Percentiles rank a stretch among this genome's conserved stretches.
Conservation (phyloP, 2,888 invertebrate genomes). For the Agrotis clavis region DNA sequence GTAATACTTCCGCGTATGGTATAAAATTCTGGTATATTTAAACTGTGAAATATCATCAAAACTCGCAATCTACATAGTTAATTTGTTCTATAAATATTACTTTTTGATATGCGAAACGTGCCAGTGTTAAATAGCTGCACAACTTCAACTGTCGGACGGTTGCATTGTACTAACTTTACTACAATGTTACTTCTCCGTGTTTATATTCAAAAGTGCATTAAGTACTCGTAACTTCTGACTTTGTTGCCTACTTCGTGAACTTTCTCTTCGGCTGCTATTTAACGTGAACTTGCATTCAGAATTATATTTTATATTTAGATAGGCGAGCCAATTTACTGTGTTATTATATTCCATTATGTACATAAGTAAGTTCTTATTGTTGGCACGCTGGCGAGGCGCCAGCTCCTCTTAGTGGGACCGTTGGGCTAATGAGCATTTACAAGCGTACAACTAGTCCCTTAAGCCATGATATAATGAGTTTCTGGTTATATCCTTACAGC, state of each 20-base stretch:
- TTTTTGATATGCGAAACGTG: conserved; percentile 57
- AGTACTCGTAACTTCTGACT: conserved; percentile 75
- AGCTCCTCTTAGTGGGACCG: conserved; percentile 46
- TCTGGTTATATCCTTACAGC: conserved; percentile 38
- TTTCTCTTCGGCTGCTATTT: conserved; percentile 55
- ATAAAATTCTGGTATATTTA: background rate
- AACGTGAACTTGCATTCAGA: conserved; percentile 50
- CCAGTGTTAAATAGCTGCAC: conserved; percentile 55
- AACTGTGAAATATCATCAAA: conserved; percentile 13
- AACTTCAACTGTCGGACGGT: conserved; percentile 57
- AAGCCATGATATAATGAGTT: conserved; percentile 56
- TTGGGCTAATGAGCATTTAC: conserved; percentile 57
- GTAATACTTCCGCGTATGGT: background rate
- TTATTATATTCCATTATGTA: conserved; percentile 50
- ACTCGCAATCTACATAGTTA: conserved; percentile 23
- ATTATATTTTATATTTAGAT: conserved; percentile 43
- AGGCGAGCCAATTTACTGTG: conserved; percentile 33
- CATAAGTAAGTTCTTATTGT: conserved; percentile 55
- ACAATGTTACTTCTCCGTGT: conserved; percentile 73
- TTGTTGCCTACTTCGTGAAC: conserved; percentile 67
- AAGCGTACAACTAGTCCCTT: conserved; percentile 52
- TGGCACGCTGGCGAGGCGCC: conserved; percentile 41
- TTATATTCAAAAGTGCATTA: conserved; percentile 79
- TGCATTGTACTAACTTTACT: conserved; percentile 70
- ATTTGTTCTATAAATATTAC: conserved; percentile 43